Evolutionary conservation across 2,888 invertebrate genomes (phyloP).

Genomic region (Caradrina kadenii): DNA sequence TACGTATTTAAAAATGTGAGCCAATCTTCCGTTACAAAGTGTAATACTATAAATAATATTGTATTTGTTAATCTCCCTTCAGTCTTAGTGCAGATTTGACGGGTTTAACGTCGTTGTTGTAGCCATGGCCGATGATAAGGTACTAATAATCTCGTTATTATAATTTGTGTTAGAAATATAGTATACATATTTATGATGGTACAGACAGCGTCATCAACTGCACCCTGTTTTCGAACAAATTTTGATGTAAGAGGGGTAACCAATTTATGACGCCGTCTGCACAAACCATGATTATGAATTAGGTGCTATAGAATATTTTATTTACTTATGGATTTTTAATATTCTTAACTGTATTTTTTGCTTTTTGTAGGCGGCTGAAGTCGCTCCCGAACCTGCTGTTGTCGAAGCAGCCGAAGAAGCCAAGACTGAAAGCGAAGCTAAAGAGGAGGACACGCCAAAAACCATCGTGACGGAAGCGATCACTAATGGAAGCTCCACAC

Average conservation of each 20-base stretch:
- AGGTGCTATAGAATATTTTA: not conserved
- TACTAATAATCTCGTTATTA: slow-evolving; percentile 56
- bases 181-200: not conserved
- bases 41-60: slow-evolving; percentile 79
- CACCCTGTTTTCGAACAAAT: too few relatives aligned
- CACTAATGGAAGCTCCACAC: slow-evolving; percentile 85
- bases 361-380: slow-evolving; percentile 83
- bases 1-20: slow-evolving; percentile 78
- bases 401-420: slow-evolving; percentile 78
- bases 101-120: slow-evolving; percentile 62
- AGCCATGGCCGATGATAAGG: slow-evolving; percentile 82
- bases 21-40: slow-evolving; percentile 82
- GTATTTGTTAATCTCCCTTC: slow-evolving; percentile 75
- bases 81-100: slow-evolving; percentile 74
- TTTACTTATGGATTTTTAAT: slow-evolving; percentile 1
- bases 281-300: not conserved
- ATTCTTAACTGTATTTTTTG: slow-evolving; percentile 15
- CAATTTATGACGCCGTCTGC: too few relatives aligned
- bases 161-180: slow-evolving; percentile 7
- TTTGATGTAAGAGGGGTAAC: too few relatives aligned
- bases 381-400: slow-evolving; percentile 77
- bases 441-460: slow-evolving; percentile 86
- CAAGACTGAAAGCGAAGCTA: slow-evolving; percentile 76
- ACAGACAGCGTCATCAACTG: too few relatives aligned
- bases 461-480: slow-evolving; percentile 88